Base-by-base conservation (phyloP, 2,113 vertebrate species). In the Pollimyrus isidori region DNA sequence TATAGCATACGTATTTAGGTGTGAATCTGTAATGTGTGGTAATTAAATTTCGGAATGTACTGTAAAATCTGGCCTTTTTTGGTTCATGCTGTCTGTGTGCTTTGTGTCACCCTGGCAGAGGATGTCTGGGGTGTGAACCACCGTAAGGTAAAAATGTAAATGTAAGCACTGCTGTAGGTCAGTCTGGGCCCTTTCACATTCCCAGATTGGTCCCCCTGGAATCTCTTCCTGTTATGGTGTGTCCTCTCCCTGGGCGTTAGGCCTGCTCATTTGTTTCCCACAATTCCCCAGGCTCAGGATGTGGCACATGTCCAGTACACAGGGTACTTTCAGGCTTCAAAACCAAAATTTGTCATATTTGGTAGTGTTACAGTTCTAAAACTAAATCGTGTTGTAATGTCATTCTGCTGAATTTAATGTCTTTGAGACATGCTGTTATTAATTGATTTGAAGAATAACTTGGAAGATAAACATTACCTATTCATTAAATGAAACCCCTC, bases 381-480 rank as follows among this genome's bases (percentile, higher is more conserved):
- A 11, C 62, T 26, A 65, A 65, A 26, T n/a, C 9, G 1, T 65
- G n/a, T 65, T 65, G 58, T 26, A n/a, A n/a, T 62, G 73, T 39
- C 35, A 19, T 80, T 35, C 26, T 17, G 4, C 17, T 80, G 15
- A 62, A 87, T 87, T 45, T 62, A 53, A 87, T 87, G 87, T 45
- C n/a, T 65, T 45, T 42, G 45, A n/a, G 62, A 50, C 58, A 76
- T 39, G 30, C 35, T 76, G 69, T 76, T 19, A 19, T 88, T 73
- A 46, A 73, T n/a, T 42, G 87, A 73, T 88, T n/a, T 88, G 87
- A 69, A 49, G 62, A 69, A 35, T n/a, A 88, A 30, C 4, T 39
- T 76, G 30, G 1, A 76, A 65, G n/a, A 65, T n/a, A 88, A 21
- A 15, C 45, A 88, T 88, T 88, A 88, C 23, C 62, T 73, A 49